These are phyloP conservation scores for Coendou prehensilis DNA, from an alignment of 2,797 vertebrate genomes.

Conservation along the genomic window DNA sequence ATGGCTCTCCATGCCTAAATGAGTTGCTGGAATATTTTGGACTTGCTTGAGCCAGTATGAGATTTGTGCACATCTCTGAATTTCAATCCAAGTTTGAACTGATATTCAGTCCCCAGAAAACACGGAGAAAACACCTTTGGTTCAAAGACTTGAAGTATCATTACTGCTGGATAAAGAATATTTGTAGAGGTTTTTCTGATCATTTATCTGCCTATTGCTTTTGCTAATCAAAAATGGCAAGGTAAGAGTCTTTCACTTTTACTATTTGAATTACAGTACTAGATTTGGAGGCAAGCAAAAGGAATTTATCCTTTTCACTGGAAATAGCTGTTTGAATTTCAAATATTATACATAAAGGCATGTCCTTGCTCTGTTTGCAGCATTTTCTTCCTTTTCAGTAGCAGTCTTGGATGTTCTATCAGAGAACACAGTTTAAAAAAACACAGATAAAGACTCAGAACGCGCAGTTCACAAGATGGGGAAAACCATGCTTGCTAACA, in stretches of 20 bases:
- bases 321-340: slow-evolving; percentile 63
- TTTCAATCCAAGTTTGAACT: slow-evolving; percentile 61
- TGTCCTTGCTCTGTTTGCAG: not conserved
- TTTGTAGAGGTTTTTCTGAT: not conserved
- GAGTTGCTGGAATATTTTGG: slow-evolving; percentile 66
- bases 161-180: slow-evolving; percentile 16
- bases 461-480: not conserved
- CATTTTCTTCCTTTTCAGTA: slow-evolving; percentile 61
- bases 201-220: slow-evolving; percentile 53
- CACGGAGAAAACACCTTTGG: slow-evolving; percentile 56
- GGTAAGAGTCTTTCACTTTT: slow-evolving; percentile 45
- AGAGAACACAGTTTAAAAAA: not conserved
- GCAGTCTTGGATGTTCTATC: slow-evolving; percentile 30
- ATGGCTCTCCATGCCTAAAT: slow-evolving; percentile 25
- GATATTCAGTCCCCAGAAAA: slow-evolving; percentile 41
- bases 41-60: slow-evolving; percentile 48
- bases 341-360: slow-evolving; percentile 55
- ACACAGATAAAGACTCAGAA: not conserved
- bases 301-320: slow-evolving; percentile 49
- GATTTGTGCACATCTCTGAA: slow-evolving; percentile 58
- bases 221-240: slow-evolving; percentile 62
- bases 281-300: slow-evolving; percentile 46
- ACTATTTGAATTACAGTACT: slow-evolving; percentile 59
- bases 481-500: slow-evolving; percentile 20
- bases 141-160: slow-evolving; percentile 38